Conservation (phyloP, 1,140 invertebrate species). For the Drosophila insularis region DNA sequence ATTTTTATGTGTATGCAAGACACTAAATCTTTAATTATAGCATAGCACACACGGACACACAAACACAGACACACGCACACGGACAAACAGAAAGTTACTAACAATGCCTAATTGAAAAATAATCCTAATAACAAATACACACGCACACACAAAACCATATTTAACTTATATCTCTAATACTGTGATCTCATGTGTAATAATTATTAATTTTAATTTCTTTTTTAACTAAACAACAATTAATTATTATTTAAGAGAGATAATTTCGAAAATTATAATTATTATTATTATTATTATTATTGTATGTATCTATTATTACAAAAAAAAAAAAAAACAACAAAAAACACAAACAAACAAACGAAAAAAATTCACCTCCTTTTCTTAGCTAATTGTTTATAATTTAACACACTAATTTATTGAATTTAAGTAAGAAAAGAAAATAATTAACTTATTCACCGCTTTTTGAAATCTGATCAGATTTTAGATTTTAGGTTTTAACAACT, state of each 20-base stretch:
- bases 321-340: neutral
- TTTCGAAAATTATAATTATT: slow-evolving; percentile 66
- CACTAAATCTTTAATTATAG: slow-evolving; percentile 56
- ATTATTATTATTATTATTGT: neutral
- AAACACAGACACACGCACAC: slow-evolving; percentile 25
- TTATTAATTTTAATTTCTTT: slow-evolving; percentile 82
- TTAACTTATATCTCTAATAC: slow-evolving; percentile 83
- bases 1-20: slow-evolving; percentile 59
- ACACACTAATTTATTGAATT: slow-evolving; percentile 74
- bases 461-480: slow-evolving; percentile 37
- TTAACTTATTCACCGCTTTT: slow-evolving; percentile 54
- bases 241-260: slow-evolving; percentile 57
- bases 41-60: slow-evolving; percentile 32
- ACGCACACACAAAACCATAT: slow-evolving; percentile 66
- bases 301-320: neutral
- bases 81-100: slow-evolving; percentile 63
- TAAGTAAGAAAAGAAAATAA: slow-evolving; percentile 38
- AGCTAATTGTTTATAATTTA: slow-evolving; percentile 70
- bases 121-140: slow-evolving; percentile 39
- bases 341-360: neutral
- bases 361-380: slow-evolving; percentile 44
- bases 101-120: slow-evolving; percentile 55
- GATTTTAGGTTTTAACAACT: slow-evolving; percentile 67
- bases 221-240: slow-evolving; percentile 33
- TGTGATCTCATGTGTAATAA: slow-evolving; percentile 83